Conservation (phyloP, 2,888 invertebrate species). For the Poecilus cupreus region DNA sequence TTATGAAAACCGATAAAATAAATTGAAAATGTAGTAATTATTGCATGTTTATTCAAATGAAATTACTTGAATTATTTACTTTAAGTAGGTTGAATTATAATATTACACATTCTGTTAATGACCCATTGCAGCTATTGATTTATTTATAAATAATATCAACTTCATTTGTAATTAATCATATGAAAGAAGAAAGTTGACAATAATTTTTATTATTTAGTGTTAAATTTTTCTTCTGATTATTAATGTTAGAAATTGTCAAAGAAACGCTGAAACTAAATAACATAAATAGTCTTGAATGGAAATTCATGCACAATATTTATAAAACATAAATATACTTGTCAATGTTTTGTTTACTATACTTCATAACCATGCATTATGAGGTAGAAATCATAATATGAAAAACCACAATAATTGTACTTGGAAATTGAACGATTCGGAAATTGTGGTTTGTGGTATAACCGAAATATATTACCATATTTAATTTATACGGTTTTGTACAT, state of each 20-base stretch:
- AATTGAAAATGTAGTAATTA: not conserved
- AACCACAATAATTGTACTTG: slow-evolving; percentile 14
- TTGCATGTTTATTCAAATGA: slow-evolving; percentile 2
- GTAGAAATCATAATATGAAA: not conserved
- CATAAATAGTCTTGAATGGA: not conserved
- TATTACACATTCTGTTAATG: not conserved
- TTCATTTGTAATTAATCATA: no score
- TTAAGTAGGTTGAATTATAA: not conserved
- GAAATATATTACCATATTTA: not conserved
- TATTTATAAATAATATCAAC: no score
- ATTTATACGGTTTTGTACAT: not conserved
- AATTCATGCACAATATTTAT: not conserved
- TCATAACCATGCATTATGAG: not conserved
- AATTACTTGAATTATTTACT: not conserved
- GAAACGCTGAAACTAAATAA: not conserved
- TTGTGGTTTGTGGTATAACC: not conserved
- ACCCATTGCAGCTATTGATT: no score
- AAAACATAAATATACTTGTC: not conserved
- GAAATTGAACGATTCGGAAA: not conserved
- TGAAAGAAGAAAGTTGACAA: no score
- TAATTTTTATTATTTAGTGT: no score
- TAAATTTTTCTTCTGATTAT: not conserved
- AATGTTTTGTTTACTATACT: not conserved
- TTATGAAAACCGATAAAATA: not conserved
- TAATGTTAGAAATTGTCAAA: slow-evolving; percentile 19